phyloP scores from a whole-genome alignment of 2,797 vertebrate genomes.

The Kryptolebias ocellatus region DNA sequence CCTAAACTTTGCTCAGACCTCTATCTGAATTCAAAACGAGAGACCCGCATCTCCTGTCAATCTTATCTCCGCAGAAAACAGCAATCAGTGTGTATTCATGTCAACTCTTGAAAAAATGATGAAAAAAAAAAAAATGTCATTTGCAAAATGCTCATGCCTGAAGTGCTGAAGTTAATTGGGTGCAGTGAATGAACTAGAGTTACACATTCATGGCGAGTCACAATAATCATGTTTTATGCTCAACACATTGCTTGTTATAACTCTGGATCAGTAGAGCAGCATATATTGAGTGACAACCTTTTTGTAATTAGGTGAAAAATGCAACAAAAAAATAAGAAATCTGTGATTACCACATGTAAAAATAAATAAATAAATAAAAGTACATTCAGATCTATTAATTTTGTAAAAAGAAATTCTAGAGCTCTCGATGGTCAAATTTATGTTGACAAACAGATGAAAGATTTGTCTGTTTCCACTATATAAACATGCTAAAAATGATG shows the following conservation, averaged over 20 bases:
- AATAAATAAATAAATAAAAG: slow-evolving; percentile 20
- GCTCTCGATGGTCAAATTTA: slow-evolving; percentile 18
- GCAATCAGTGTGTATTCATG: slow-evolving; percentile 31
- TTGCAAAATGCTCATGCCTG: slow-evolving; percentile 56
- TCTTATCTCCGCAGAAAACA: slow-evolving; percentile 11
- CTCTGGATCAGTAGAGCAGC: slow-evolving; percentile 59
- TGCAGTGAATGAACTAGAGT: slow-evolving; percentile 55
- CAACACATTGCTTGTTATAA: slow-evolving; percentile 62
- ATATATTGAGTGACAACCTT: slow-evolving; percentile 60
- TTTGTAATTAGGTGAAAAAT: slow-evolving; percentile 74
- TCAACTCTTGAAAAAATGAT: slow-evolving; percentile 24
- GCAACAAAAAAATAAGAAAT: slow-evolving; percentile 44
- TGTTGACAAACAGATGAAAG: slow-evolving; percentile 45
- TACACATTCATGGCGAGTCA: slow-evolving; percentile 53
- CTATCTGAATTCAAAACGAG: slow-evolving; percentile 1
- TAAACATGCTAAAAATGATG: slow-evolving; percentile 30
- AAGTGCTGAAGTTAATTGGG: slow-evolving; percentile 72
- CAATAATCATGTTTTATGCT: slow-evolving; percentile 65
- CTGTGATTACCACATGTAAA: slow-evolving; percentile 13
- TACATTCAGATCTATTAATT: slow-evolving; percentile 14
- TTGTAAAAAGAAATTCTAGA: slow-evolving; percentile 18
- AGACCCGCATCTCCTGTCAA: not conserved
- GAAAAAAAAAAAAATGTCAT: slow-evolving; percentile 16
- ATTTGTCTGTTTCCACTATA: slow-evolving; percentile 27
- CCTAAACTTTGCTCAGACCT: slow-evolving; percentile 21